phyloP scores from a whole-genome alignment of 2,797 vertebrate genomes.

The Anas flavirostris region DNA sequence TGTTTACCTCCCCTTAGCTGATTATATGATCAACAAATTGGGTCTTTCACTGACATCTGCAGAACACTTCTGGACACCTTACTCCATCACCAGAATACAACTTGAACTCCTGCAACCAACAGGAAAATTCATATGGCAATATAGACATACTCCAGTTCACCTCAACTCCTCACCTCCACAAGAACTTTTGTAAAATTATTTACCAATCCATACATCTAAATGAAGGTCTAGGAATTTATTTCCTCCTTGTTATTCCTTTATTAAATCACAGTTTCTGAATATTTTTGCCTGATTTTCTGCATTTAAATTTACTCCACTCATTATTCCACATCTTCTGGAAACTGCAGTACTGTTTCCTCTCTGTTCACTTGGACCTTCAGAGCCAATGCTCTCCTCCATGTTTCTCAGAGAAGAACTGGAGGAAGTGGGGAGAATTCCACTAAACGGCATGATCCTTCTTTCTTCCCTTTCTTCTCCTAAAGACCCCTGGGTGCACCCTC shows the following conservation, averaged over 20 bases:
- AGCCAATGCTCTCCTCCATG: not conserved
- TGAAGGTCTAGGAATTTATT: not conserved
- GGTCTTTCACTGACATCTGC: not conserved
- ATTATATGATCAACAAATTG: not conserved
- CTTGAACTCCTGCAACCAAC: not conserved
- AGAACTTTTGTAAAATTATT: not conserved
- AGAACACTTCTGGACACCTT: not conserved
- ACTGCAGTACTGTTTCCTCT: not conserved
- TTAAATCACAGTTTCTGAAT: not conserved
- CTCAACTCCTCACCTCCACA: not conserved
- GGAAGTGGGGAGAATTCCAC: not conserved
- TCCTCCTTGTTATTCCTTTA: not conserved
- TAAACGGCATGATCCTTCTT: not conserved
- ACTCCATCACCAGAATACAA: not conserved
- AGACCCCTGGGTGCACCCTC: not conserved
- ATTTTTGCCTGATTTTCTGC: not conserved
- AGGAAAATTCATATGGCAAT: not conserved
- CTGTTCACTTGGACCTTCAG: not conserved
- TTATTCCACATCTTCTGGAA: not conserved
- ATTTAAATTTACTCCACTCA: not conserved
- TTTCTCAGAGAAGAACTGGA: not conserved
- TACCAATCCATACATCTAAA: not conserved
- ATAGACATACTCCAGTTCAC: not conserved
- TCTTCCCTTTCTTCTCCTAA: not conserved
- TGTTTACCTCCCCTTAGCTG: constrained; percentile 29